These are phyloP conservation scores for Sesamia inferens DNA, from an alignment of 2,888 invertebrate genomes.

Conservation along the genomic window DNA sequence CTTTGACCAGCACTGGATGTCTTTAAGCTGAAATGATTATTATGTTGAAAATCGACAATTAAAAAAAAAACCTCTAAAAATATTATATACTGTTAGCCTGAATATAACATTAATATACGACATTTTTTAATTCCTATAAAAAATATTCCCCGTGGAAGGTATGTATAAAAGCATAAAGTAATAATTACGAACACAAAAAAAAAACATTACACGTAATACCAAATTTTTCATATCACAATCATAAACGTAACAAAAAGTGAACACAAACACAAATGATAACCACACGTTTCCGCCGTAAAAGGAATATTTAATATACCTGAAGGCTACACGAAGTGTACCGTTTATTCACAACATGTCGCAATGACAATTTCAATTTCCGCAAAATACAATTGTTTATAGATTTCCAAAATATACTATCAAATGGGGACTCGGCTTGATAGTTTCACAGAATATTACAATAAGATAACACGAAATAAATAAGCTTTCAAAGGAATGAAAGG, in stretches of 20 bases:
- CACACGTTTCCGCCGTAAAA: constrained; percentile 55
- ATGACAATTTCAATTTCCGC: constrained; percentile 54
- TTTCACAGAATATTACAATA: constrained; percentile 58
- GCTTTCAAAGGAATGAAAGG: constrained; percentile 64
- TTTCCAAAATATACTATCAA: constrained; percentile 27
- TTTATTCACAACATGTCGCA: constrained; percentile 30
- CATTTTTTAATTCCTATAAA: neutral
- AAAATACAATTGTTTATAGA: constrained; percentile 44
- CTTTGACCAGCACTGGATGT: neutral
- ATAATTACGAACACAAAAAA: constrained; percentile 41
- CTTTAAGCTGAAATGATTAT: neutral
- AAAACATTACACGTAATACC: constrained; percentile 41
- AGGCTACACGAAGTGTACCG: constrained; percentile 12
- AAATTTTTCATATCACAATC: constrained; percentile 50
- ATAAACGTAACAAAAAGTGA: constrained; percentile 54
- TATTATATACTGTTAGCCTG: too few relatives aligned
- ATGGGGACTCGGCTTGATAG: constrained; percentile 52
- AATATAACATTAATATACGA: neutral
- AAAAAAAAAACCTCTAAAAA: too few relatives aligned
- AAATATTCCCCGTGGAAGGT: neutral
- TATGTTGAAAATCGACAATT: neutral
- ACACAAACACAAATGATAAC: constrained; percentile 57
- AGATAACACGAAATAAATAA: constrained; percentile 64
- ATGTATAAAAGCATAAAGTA: constrained; percentile 28
- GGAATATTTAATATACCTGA: constrained; percentile 54